Evolutionary conservation across 2,797 vertebrate genomes (phyloP).

Genomic region (Dendrocincla tyrannina): DNA sequence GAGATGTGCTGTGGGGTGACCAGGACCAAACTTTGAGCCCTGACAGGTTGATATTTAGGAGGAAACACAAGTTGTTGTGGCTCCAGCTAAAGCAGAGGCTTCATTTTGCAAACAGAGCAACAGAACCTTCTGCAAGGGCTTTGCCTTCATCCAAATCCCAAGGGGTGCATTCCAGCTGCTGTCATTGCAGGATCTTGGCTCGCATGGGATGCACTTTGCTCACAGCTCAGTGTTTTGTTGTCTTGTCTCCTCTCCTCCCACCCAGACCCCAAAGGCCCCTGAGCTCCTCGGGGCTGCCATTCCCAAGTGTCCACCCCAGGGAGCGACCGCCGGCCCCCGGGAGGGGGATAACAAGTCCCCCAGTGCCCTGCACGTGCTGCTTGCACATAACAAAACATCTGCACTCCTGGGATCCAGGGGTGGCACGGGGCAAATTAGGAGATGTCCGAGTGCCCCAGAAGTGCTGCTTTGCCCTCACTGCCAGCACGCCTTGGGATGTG

Average conservation of each 20-base stretch:
- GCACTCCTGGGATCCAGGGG: conserved; percentile 41
- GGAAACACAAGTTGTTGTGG: neutral
- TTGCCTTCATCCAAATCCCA: neutral
- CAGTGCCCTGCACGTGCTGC: neutral
- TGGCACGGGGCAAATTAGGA: conserved; percentile 68
- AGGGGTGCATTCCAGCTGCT: neutral
- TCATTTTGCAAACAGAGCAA: neutral
- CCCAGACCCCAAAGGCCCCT: neutral
- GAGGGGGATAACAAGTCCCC: conserved; percentile 61
- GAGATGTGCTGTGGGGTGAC: neutral
- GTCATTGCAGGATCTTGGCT: neutral
- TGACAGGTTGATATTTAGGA: neutral
- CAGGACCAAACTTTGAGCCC: neutral
- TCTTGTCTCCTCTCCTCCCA: conserved; percentile 18
- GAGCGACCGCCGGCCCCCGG: neutral
- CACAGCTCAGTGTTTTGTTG: neutral
- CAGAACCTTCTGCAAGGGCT: neutral
- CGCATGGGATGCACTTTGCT: fast-evolving
- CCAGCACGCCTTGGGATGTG: neutral
- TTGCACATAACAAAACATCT: conserved; percentile 68
- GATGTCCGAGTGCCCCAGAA: neutral
- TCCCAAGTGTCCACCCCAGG: neutral
- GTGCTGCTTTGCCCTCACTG: neutral
- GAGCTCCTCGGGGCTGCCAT: neutral
- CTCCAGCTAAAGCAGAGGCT: neutral